Evolutionary conservation across 2,113 vertebrate species (phyloP).

Genomic region (Pelodiscus sinensis): DNA sequence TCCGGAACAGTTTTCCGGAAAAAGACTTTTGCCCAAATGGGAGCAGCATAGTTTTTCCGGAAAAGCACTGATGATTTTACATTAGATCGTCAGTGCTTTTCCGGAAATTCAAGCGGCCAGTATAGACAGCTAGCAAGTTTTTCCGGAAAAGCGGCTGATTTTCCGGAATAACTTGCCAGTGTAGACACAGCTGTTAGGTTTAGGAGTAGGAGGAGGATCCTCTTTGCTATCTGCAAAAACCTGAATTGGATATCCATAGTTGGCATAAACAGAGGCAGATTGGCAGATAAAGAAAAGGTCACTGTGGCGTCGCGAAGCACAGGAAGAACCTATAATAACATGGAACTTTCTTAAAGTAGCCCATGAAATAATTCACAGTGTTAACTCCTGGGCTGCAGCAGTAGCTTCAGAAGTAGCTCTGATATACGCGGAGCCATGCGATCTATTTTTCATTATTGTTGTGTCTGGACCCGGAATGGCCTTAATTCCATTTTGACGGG

Average conservation of each 20-base stretch:
- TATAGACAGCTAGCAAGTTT: too few relatives aligned
- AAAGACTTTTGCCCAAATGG: too few relatives aligned
- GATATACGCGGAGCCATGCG: neutral
- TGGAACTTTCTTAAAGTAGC: neutral
- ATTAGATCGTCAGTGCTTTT: too few relatives aligned
- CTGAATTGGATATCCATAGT: conserved; percentile 60
- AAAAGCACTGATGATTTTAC: too few relatives aligned
- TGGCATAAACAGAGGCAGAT: conserved; percentile 67
- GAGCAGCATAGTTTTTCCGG: too few relatives aligned
- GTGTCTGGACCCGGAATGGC: neutral
- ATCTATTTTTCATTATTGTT: neutral
- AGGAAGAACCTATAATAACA: neutral
- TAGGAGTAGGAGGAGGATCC: conserved; percentile 24
- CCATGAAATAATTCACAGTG: fast-evolving
- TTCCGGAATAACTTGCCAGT: too few relatives aligned
- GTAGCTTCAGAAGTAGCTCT: neutral
- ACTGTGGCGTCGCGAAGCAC: conserved; percentile 50
- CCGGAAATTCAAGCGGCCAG: too few relatives aligned
- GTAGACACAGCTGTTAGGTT: too few relatives aligned
- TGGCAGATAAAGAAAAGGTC: conserved; percentile 60
- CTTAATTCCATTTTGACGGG: neutral
- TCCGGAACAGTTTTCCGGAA: too few relatives aligned
- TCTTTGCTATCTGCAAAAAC: conserved; percentile 38
- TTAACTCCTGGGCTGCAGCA: conserved; percentile 28
- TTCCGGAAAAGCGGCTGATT: too few relatives aligned